Evolutionary conservation across 1,140 invertebrate species (phyloP).

Genomic region (Bombus balteatus): DNA sequence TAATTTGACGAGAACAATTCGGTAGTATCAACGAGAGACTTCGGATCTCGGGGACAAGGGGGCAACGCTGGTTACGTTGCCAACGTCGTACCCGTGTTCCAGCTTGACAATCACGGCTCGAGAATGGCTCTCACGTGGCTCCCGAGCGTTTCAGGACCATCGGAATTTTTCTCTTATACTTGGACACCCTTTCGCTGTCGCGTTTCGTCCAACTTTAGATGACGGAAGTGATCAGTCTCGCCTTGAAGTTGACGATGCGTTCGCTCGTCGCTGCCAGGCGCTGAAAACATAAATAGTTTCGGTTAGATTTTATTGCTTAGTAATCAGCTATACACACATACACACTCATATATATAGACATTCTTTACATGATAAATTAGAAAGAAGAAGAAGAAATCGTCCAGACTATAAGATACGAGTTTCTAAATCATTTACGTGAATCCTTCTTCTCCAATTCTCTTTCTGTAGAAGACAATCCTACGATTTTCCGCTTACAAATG

Average conservation of each 20-base stretch:
- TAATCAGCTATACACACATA: background rate
- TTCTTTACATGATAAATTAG: background rate
- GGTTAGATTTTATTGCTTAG: background rate
- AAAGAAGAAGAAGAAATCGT: background rate
- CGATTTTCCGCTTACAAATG: background rate
- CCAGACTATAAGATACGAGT: background rate
- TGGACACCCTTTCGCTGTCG: constrained; percentile 47
- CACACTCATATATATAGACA: no score
- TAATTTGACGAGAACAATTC: constrained; percentile 51
- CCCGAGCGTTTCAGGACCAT: constrained; percentile 30
- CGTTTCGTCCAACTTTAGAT: constrained; percentile 84
- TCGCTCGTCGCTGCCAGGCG: constrained; percentile 93
- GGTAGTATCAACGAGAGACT: constrained; percentile 52
- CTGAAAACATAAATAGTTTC: constrained; percentile 78
- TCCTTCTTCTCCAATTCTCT: background rate
- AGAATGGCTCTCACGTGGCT: constrained; percentile 46
- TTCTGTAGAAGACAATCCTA: background rate
- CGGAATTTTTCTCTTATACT: constrained; percentile 52
- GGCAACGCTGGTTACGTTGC: constrained; percentile 73
- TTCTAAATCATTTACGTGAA: background rate
- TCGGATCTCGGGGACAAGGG: constrained; percentile 80
- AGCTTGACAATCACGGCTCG: constrained; percentile 45
- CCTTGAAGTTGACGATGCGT: constrained; percentile 95
- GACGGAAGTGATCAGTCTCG: constrained; percentile 92
- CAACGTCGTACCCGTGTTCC: constrained; percentile 79